Evolutionary conservation across 2,797 vertebrate species (phyloP).

Genomic region (Lateolabrax maculatus): DNA sequence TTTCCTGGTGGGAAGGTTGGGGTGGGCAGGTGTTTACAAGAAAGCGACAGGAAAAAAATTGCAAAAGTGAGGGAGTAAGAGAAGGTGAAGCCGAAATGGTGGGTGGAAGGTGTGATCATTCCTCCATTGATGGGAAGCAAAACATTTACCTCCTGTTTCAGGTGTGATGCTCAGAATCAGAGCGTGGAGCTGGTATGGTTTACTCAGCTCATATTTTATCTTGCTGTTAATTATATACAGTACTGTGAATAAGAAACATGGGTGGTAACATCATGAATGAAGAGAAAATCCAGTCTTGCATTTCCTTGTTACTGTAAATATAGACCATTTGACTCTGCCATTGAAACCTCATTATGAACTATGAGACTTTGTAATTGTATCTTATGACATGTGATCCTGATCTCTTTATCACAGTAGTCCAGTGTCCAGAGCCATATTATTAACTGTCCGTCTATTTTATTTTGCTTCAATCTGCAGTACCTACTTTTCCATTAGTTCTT

Average conservation of each 20-base stretch:
- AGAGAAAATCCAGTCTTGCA: constrained; percentile 19
- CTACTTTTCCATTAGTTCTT: background rate
- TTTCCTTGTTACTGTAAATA: constrained; percentile 36
- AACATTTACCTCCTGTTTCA: constrained; percentile 32
- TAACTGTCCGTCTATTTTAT: background rate
- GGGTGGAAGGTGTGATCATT: constrained; percentile 30
- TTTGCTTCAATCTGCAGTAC: background rate
- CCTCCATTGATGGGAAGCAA: constrained; percentile 35
- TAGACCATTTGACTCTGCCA: constrained; percentile 19
- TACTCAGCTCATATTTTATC: constrained; percentile 37
- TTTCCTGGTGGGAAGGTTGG: constrained; percentile 58
- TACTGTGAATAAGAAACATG: constrained; percentile 23
- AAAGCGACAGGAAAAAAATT: constrained; percentile 8
- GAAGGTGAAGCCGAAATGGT: constrained; percentile 15
- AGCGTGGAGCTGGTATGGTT: constrained; percentile 22
- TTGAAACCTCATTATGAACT: constrained; percentile 28
- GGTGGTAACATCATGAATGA: constrained; percentile 36
- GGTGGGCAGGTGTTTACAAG: constrained; percentile 40
- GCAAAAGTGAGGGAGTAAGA: constrained; percentile 28
- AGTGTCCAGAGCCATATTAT: background rate
- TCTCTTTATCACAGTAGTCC: background rate
- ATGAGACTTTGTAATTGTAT: constrained; percentile 25
- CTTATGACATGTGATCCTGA: constrained; percentile 33
- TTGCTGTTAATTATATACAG: constrained; percentile 61
- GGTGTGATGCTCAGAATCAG: constrained; percentile 45